Evolutionary conservation across 2,113 vertebrate species (phyloP).

Genomic region (Lepisosteus oculatus): DNA sequence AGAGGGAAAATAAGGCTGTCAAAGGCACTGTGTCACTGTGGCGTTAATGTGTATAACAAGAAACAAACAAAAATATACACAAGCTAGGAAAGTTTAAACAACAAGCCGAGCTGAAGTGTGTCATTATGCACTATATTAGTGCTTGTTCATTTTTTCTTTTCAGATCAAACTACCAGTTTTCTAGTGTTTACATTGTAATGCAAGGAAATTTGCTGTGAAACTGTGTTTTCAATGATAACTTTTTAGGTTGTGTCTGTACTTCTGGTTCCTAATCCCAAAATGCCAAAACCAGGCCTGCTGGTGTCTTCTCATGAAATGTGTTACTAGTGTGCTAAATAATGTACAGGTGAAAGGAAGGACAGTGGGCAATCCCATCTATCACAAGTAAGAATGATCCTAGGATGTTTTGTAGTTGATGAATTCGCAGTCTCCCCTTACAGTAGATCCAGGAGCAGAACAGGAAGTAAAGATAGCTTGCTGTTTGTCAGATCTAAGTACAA

Average conservation of each 20-base stretch:
- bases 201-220: slow-evolving; percentile 59
- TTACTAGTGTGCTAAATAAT: too few species aligned
- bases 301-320: neutral
- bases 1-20: neutral
- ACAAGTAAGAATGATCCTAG: too few species aligned
- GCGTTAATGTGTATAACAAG: neutral
- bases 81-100: slow-evolving; percentile 43
- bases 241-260: slow-evolving; percentile 55
- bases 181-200: slow-evolving; percentile 79
- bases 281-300: slow-evolving; percentile 52
- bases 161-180: slow-evolving; percentile 78
- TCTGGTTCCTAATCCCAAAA: slow-evolving; percentile 35
- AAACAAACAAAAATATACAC: neutral
- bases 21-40: neutral
- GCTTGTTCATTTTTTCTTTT: slow-evolving; percentile 75
- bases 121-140: slow-evolving; percentile 96
- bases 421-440: too few species aligned
- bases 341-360: too few species aligned
- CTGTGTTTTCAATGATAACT: slow-evolving; percentile 58
- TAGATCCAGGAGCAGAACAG: too few species aligned
- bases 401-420: too few species aligned
- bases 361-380: too few species aligned
- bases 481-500: too few species aligned
- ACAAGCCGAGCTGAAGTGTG: slow-evolving; percentile 56
- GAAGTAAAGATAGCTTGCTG: too few species aligned